Evolutionary conservation across 2,113 vertebrate genomes (phyloP).

Genomic region (Sisor rabdophorus): DNA sequence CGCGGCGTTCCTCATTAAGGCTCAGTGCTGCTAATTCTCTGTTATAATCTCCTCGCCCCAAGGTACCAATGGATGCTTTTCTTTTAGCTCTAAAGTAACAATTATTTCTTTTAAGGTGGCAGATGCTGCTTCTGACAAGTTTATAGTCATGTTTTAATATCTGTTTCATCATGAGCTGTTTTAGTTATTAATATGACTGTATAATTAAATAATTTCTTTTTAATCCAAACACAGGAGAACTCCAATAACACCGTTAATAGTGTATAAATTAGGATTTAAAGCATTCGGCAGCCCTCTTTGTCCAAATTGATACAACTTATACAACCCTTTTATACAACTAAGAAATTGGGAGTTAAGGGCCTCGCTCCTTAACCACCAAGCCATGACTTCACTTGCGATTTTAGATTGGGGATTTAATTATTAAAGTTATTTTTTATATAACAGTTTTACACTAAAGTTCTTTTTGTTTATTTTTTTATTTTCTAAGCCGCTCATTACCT

Average conservation of each 20-base stretch:
- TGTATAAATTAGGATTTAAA: neutral
- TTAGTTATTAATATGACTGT: neutral
- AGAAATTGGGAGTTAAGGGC: too few species aligned
- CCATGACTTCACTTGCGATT: too few species aligned
- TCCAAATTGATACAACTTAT: too few species aligned
- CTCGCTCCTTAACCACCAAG: too few species aligned
- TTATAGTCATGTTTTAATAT: neutral
- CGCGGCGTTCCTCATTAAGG: constrained; percentile 64
- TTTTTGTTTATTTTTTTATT: too few species aligned
- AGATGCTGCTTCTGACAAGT: neutral
- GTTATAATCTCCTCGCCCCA: constrained; percentile 50
- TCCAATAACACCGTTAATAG: neutral
- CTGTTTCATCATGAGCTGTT: neutral
- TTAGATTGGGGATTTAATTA: too few species aligned
- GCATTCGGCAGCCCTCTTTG: too few species aligned
- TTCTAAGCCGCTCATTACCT: too few species aligned
- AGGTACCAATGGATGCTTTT: neutral
- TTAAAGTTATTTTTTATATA: too few species aligned
- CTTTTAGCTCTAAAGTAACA: constrained; percentile 1
- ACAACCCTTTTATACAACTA: too few species aligned
- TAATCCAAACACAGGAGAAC: neutral
- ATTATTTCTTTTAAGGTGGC: neutral
- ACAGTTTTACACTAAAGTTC: too few species aligned
- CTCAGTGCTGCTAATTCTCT: constrained; percentile 57
- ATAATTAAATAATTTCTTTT: neutral